Conservation (phyloP, 2,113 vertebrate species). For the Datnioides undecimradiatus region DNA sequence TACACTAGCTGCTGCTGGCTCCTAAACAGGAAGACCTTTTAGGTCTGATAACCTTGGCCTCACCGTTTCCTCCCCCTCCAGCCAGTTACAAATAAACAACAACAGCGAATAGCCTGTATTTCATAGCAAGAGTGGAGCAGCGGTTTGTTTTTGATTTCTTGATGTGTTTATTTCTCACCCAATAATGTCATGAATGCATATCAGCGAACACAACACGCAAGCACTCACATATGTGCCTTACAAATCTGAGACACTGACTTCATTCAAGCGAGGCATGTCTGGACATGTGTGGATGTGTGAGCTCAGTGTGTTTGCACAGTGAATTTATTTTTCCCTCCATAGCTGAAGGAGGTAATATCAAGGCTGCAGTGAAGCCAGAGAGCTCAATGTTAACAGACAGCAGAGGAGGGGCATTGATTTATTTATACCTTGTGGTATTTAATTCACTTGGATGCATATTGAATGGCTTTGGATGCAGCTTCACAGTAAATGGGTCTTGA, state of each 20-base stretch:
- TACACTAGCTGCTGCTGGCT: conserved; percentile 36
- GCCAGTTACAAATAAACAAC: conserved; percentile 59
- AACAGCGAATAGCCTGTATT: conserved; percentile 49
- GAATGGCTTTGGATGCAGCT: conserved; percentile 17
- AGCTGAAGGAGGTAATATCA: conserved; percentile 34
- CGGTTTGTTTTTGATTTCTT: conserved; percentile 16
- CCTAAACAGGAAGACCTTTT: conserved; percentile 75
- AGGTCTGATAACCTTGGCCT: conserved; percentile 71
- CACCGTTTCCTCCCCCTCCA: conserved; percentile 22
- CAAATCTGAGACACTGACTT: conserved; percentile 13
- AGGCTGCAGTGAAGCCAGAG: conserved; percentile 4
- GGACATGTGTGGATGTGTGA: conserved; percentile 43
- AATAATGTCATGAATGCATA: conserved; percentile 20
- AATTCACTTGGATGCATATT: conserved; percentile 47
- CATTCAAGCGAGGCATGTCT: conserved; percentile 31
- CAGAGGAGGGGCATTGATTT: conserved; percentile 44
- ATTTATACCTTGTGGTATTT: conserved; percentile 56
- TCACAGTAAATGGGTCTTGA: neutral
- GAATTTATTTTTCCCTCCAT: conserved; percentile 41
- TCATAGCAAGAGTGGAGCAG: conserved; percentile 18
- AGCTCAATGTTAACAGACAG: conserved; percentile 27
- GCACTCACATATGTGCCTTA: neutral
- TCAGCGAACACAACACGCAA: conserved; percentile 9
- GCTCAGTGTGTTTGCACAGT: conserved; percentile 35
- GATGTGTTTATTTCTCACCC: conserved; percentile 32